Conservation (phyloP, 2,113 vertebrate genomes). For the Oryctolagus cuniculus region mOryCun1.1 NC_091436.1:115720001-115720500, state of each 20-base stretch:
- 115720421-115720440: conserved; percentile 59
- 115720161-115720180: neutral
- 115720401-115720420: neutral
- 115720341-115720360: no score
- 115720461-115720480: conserved; percentile 62
- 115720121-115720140: neutral
- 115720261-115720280: neutral
- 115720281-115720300: neutral
- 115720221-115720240: neutral
- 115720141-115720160: neutral
- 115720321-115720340: neutral
- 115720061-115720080: conserved; percentile 26
- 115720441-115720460: conserved; percentile 65
- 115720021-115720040: conserved; percentile 42
- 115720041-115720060: conserved; percentile 4
- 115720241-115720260: neutral
- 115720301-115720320: neutral
- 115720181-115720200: neutral
- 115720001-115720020: neutral
- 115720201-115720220: no score
- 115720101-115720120: neutral
- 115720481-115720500: conserved; percentile 69
- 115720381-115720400: conserved; percentile 1
- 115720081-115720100: neutral
- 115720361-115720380: neutral